Evolutionary conservation across 2,888 invertebrate genomes (phyloP).

Genomic region (Bursaphelenchus okinawaensis): DNA sequence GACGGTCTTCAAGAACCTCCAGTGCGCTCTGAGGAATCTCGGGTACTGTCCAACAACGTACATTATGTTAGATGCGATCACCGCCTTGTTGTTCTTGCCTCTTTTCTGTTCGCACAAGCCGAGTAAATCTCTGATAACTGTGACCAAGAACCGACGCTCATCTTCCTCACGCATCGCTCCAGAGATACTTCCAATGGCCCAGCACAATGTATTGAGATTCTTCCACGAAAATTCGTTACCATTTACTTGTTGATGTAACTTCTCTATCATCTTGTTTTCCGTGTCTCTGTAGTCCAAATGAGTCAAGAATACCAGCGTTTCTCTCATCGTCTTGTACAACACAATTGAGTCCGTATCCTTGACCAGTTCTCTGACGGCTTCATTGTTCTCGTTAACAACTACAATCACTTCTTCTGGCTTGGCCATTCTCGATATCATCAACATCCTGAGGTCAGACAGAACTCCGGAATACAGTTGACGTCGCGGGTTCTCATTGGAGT

Average conservation of each 20-base stretch:
- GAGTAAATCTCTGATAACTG: conserved; percentile 88
- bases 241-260: conserved; percentile 90
- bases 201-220: conserved; percentile 94
- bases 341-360: conserved; percentile 99
- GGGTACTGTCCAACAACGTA: conserved; percentile 99
- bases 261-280: conserved; percentile 97
- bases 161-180: conserved; percentile 99
- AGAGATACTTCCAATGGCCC: conserved; percentile 98
- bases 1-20: conserved; percentile 99
- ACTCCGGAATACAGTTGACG: conserved; percentile 33
- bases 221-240: conserved; percentile 99
- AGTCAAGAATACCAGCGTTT: conserved; percentile 78
- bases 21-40: conserved; percentile 92
- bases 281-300: conserved; percentile 97
- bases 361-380: conserved; percentile 92
- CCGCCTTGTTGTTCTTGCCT: conserved; percentile 98
- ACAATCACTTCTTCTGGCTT: conserved; percentile 99
- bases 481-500: conserved; percentile 27
- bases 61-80: conserved; percentile 99
- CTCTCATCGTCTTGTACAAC: conserved; percentile 85
- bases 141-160: conserved; percentile 95
- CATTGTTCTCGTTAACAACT: conserved; percentile 81
- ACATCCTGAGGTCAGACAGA: conserved; percentile 71
- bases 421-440: conserved; percentile 99
- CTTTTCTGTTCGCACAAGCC: conserved; percentile 97